Evolutionary conservation across 2,888 invertebrate genomes (phyloP), one percentile per base, ranked within the genome.

Genomic region (Escarpia spicata): DNA sequence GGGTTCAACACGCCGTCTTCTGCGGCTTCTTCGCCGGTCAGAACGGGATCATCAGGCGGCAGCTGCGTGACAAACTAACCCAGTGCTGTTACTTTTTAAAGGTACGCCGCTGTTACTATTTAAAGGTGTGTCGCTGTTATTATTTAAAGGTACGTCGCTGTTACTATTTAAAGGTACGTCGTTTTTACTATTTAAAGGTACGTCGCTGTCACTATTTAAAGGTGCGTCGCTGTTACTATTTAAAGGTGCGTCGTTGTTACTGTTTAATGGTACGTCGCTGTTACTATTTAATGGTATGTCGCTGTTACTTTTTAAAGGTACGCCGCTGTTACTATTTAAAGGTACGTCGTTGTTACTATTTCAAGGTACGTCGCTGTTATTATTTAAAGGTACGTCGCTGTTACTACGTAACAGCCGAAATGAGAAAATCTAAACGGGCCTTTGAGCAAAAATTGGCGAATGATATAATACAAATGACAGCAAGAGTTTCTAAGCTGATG

Each of bases 1-100:
- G 91, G 12, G 58, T 94, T 12, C 60, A 92, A n/a, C 58, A 92
- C 44, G 92, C 91, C 9, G 91, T 92, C 52, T 92, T 94, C 93
- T 93, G 93, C 60, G 94, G 94, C 19, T 93, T 93, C 52, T 94
- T 92, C 93, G 92, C 93, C 91, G 44, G 90, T 26, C n/a, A 75
- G 58, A 93, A 93, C 89, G 43, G 43, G 8, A n/a, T 52, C 44
- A 92, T 92, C 43, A 92, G 92, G 15, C 90, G 58, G 37, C 93
- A 93, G 43, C 92, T 93, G 91, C 31, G 90, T 31, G 44, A n/a
- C n/a, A 93, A 93, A 89, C 92, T 92, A 9, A 90, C 52, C 19
- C 31, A 43, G 43, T 92, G 92, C 75, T 26, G 75, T 26, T 19
- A 19, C 15, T 60, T 60, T 19, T 19, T 60, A 19, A 60, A 60